Conservation (phyloP, 2,888 invertebrate species). For the Cepaea hortensis region DNA sequence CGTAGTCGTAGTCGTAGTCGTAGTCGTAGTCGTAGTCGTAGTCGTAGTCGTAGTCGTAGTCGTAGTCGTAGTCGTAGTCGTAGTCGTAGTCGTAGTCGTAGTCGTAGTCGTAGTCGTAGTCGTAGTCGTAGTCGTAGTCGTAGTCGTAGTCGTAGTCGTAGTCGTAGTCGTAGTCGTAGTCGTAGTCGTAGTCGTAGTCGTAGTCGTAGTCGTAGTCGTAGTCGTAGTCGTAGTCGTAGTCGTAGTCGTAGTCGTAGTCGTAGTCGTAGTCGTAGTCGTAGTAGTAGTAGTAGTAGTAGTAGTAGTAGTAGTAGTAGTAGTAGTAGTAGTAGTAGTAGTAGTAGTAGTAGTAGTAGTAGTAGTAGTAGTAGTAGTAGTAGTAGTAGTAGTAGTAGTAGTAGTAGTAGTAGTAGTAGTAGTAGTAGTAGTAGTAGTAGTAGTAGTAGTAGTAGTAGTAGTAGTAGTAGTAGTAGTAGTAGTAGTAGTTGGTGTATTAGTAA, state of each 20-base stretch:
- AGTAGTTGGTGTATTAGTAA: not conserved
- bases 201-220: not conserved
- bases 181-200: not conserved
- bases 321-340: not conserved
- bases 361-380: not conserved
- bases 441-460: not conserved
- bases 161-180: not conserved
- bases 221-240: not conserved
- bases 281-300: conserved; percentile 7
- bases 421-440: conserved; percentile 4
- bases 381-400: conserved; percentile 7
- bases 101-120: not conserved
- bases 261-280: not conserved
- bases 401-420: conserved; percentile 1
- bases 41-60: not conserved
- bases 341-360: not conserved
- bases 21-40: not conserved
- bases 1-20: not conserved
- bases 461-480: not conserved
- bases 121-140: not conserved
- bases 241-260: not conserved
- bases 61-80: not conserved
- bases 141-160: not conserved
- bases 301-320: not conserved
- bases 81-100: not conserved